Conservation (phyloP, 2,113 vertebrate genomes). For the Siniperca knerii region DNA sequence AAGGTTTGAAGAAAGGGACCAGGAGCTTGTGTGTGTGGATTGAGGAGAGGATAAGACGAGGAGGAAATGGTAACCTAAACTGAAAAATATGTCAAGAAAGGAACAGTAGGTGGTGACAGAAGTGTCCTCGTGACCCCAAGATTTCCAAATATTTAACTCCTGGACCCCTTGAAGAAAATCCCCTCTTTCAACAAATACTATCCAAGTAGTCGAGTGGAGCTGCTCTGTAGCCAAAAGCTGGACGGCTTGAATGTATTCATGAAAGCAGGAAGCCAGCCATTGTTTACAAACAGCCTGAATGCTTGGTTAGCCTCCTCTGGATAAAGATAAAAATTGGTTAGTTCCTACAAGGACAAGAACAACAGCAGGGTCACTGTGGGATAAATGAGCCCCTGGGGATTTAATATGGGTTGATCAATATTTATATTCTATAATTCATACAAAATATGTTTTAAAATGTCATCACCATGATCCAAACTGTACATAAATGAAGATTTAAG, state of each 20-base stretch:
- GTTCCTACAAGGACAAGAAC: not conserved
- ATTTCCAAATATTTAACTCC: constrained; percentile 22
- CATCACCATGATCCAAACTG: not conserved
- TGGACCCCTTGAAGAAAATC: constrained; percentile 24
- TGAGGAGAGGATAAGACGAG: not conserved
- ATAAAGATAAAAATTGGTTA: not conserved
- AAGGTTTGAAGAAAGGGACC: constrained; percentile 31
- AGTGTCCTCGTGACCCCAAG: not conserved
- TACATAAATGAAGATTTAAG: not conserved
- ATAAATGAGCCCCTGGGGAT: not conserved
- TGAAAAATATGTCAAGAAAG: not conserved
- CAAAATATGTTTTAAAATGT: not conserved
- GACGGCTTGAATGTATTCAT: constrained; percentile 16
- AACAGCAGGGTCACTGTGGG: not conserved
- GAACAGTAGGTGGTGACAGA: not conserved
- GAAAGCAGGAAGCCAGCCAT: constrained; percentile 5
- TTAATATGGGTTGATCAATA: constrained; percentile 6
- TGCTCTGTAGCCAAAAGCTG: not conserved
- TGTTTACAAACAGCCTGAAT: not conserved
- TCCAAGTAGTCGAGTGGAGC: constrained; percentile 13
- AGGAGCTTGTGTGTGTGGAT: not conserved
- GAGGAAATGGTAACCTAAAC: constrained; percentile 30
- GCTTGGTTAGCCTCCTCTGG: not conserved
- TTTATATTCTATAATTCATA: constrained; percentile 5
- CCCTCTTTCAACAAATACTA: constrained; percentile 26